Evolutionary conservation across 2,797 vertebrate species (phyloP).

Genomic region (Setipinna tenuifilis): DNA sequence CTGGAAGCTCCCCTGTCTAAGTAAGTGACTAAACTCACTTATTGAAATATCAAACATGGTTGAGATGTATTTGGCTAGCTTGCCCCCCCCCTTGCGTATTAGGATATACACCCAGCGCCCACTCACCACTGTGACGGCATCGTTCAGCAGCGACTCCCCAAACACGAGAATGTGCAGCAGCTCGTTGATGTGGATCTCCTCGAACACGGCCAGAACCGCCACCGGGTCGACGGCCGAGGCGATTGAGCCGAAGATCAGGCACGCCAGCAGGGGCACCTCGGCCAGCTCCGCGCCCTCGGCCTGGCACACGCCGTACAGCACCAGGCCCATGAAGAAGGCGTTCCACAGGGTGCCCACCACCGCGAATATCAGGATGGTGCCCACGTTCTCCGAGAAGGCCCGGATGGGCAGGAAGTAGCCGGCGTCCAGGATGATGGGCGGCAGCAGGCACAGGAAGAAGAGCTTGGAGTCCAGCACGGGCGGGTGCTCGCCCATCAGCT

Average conservation of each 20-base stretch:
- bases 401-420: conserved; percentile 95
- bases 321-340: conserved; percentile 85
- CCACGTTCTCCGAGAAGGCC: conserved; percentile 90
- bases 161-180: conserved; percentile 95
- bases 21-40: no score
- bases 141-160: conserved; percentile 94
- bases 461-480: conserved; percentile 83
- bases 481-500: conserved; percentile 77
- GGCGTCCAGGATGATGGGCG: conserved; percentile 95
- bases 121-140: conserved; percentile 95
- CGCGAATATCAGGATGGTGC: conserved; percentile 93
- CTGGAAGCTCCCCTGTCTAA: no score
- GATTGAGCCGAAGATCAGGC: conserved; percentile 92
- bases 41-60: no score
- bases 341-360: conserved; percentile 97
- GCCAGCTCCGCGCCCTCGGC: conserved; percentile 69
- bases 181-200: conserved; percentile 98
- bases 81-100: no score
- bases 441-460: conserved; percentile 96
- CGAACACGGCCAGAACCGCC: conserved; percentile 93
- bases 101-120: background rate
- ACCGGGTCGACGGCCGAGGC: conserved; percentile 96
- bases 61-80: no score
- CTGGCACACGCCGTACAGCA: conserved; percentile 86
- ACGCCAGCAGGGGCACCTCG: conserved; percentile 83